Percentiles rank a stretch among this genome's conserved stretches.
Evolutionary conservation across 2,797 vertebrate species (phyloP).

Genomic region (Loriculus beryllinus): DNA sequence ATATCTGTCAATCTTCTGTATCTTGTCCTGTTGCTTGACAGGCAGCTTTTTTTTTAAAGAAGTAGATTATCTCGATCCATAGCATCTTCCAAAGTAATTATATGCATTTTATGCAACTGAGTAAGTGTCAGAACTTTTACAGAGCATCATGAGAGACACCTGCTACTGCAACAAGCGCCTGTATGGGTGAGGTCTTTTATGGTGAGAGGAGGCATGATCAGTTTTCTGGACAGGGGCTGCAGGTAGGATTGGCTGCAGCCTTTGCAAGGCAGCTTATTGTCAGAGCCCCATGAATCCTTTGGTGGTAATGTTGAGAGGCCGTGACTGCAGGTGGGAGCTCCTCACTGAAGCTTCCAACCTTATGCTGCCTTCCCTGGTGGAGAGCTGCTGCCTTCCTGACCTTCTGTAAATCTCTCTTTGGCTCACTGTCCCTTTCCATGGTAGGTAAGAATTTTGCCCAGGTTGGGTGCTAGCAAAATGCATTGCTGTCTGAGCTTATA

Average conservation of each 20-base stretch:
- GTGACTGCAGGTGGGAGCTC: fast-evolving
- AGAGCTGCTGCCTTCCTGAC: background rate
- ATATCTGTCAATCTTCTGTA: background rate
- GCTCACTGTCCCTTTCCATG: background rate
- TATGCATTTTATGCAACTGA: background rate
- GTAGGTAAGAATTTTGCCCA: background rate
- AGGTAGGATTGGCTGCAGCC: background rate
- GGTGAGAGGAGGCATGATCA: fast-evolving
- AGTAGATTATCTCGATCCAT: fast-evolving
- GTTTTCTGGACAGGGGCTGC: background rate
- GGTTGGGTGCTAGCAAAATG: background rate
- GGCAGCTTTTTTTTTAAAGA: background rate
- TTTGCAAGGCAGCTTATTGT: fast-evolving
- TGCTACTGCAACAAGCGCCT: background rate
- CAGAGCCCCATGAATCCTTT: background rate
- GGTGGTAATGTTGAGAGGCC: background rate
- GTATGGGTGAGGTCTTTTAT: background rate
- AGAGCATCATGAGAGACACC: fast-evolving
- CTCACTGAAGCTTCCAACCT: background rate
- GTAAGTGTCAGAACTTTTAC: background rate
- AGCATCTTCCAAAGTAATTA: background rate
- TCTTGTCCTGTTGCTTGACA: background rate
- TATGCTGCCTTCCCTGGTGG: background rate
- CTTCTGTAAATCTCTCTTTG: background rate
- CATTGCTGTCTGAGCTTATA: background rate